A percentile compares a stretch with the other conserved stretches of the same genome.
Evolutionary conservation across 1,140 invertebrate species (phyloP).

Genomic region (Drosophila ananassae): DNA sequence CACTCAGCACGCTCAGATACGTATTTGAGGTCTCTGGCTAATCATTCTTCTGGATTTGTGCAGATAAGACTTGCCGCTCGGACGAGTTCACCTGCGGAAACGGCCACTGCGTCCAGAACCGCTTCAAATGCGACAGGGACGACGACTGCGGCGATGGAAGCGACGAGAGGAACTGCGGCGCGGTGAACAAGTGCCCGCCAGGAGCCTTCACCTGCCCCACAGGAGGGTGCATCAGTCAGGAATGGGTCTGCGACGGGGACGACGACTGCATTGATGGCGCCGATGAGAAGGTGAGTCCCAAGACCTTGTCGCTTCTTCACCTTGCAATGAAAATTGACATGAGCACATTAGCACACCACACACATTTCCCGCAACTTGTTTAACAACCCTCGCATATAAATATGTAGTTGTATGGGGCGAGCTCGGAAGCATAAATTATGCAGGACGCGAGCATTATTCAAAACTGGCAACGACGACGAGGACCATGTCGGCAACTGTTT

Average conservation of each 20-base stretch:
- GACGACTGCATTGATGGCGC: conserved; percentile 90
- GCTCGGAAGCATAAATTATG: conserved; percentile 73
- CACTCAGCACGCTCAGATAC: conserved; percentile 21
- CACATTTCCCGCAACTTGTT: not conserved
- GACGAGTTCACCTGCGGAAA: conserved; percentile 96
- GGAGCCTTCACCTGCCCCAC: conserved; percentile 89
- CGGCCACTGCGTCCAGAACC: conserved; percentile 93
- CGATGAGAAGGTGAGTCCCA: conserved; percentile 89
- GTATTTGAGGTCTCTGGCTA: conserved; percentile 26
- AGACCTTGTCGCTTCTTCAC: not conserved
- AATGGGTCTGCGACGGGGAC: conserved; percentile 94
- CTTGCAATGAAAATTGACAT: conserved; percentile 38
- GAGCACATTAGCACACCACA: conserved; percentile 31
- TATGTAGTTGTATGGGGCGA: conserved; percentile 43
- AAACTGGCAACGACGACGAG: conserved; percentile 60
- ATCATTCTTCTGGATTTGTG: conserved; percentile 8
- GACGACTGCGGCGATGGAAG: conserved; percentile 93
- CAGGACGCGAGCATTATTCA: conserved; percentile 74
- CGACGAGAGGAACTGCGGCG: conserved; percentile 92
- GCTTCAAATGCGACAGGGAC: conserved; percentile 94
- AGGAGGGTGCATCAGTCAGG: conserved; percentile 88
- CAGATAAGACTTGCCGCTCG: conserved; percentile 93
- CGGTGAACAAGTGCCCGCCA: conserved; percentile 86
- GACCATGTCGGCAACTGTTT: conserved; percentile 59
- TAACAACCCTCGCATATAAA: conserved; percentile 35